These are phyloP conservation scores for Nothoprocta pentlandii DNA, from an alignment of 2,113 vertebrate species.

Conservation along the genomic window DNA sequence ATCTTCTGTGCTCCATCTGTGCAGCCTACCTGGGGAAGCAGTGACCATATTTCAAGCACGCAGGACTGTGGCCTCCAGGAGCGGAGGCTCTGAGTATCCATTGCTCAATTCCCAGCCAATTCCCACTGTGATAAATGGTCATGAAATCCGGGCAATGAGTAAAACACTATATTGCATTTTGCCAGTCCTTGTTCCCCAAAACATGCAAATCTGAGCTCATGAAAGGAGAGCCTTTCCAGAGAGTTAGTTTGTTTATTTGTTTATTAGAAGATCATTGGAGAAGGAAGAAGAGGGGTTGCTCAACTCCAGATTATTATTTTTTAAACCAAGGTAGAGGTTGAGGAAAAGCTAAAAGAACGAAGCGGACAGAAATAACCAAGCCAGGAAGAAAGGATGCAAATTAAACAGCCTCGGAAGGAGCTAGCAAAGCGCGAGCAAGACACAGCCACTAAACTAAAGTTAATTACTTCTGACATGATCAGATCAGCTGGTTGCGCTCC, in stretches of 20 bases:
- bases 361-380: constrained; percentile 17
- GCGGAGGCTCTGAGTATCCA: fast-evolving
- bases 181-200: neutral
- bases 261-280: neutral
- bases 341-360: neutral
- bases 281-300: neutral
- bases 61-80: neutral
- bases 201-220: fast-evolving
- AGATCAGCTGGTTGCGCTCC: constrained; percentile 63
- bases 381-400: constrained; percentile 31
- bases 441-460: constrained; percentile 59
- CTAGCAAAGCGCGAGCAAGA: neutral
- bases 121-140: neutral
- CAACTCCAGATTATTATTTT: neutral
- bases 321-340: neutral
- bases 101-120: neutral
- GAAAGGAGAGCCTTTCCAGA: neutral
- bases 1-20: fast-evolving
- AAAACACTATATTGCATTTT: neutral
- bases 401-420: constrained; percentile 53
- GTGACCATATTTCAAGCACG: neutral
- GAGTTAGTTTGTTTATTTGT: neutral
- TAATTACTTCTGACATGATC: constrained; percentile 77
- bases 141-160: neutral
- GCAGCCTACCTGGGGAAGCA: neutral